Conservation (phyloP, 2,797 vertebrate genomes). For the Malurus splendens region DNA sequence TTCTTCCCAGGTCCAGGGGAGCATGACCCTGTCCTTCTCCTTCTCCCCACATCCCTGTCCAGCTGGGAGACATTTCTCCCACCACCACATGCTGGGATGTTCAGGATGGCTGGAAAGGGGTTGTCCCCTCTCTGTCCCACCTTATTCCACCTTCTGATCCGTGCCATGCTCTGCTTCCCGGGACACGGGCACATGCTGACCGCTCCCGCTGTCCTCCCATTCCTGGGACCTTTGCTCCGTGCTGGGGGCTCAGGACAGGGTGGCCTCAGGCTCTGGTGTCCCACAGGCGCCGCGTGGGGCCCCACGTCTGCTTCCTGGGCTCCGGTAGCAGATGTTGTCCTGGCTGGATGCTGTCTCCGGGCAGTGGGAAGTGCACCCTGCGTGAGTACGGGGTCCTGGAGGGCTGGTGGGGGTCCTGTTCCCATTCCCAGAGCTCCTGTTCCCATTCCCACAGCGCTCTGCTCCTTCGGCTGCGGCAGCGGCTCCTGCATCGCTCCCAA, state of each 20-base stretch:
- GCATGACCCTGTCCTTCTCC: neutral
- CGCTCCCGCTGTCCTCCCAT: fast-evolving
- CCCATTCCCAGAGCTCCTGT: conserved; percentile 21
- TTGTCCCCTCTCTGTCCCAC: neutral
- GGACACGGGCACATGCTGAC: fast-evolving
- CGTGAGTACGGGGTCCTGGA: conserved; percentile 58
- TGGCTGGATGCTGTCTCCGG: conserved; percentile 71
- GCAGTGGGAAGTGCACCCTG: conserved; percentile 73
- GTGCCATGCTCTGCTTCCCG: fast-evolving
- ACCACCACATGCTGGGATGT: neutral
- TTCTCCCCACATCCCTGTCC: neutral
- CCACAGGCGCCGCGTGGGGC: conserved; percentile 71
- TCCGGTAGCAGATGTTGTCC: conserved; percentile 75
- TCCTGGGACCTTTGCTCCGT: neutral
- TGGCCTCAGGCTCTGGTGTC: neutral
- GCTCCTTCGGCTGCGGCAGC: conserved; percentile 73
- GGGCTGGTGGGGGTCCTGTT: fast-evolving
- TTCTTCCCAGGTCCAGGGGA: neutral
- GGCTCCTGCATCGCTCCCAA: conserved; percentile 77
- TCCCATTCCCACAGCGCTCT: conserved; percentile 63
- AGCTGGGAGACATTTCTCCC: neutral
- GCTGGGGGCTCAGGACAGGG: neutral
- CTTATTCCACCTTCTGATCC: neutral
- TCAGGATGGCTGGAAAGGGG: fast-evolving
- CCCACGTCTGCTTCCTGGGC: conserved; percentile 73